phyloP scores from a whole-genome alignment of 2,888 invertebrate genomes.

The Anorthoa munda region DNA sequence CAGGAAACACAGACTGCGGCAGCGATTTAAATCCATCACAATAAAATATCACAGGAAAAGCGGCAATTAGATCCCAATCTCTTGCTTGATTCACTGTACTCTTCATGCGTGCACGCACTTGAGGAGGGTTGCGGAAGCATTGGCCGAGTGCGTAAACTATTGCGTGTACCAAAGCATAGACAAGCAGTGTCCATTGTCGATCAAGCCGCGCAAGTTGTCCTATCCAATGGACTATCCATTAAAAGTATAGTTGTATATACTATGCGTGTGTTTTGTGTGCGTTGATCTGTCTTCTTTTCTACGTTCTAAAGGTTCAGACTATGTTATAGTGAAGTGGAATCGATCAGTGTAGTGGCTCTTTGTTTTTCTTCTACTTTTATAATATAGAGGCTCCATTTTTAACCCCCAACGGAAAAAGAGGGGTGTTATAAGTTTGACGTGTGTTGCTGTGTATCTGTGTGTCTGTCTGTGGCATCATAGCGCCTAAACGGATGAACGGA shows the following conservation, averaged over 20 bases:
- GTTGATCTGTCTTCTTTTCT: background rate
- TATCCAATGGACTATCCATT: slow-evolving; percentile 22
- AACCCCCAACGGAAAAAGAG: too few relatives aligned
- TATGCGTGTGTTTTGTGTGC: slow-evolving; percentile 32
- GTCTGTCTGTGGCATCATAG: too few relatives aligned
- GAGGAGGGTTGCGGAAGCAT: slow-evolving; percentile 42
- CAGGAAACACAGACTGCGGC: too few relatives aligned
- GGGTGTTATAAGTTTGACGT: too few relatives aligned
- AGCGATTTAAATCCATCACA: too few relatives aligned
- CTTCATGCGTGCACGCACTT: slow-evolving; percentile 2
- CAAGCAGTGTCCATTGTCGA: slow-evolving; percentile 35
- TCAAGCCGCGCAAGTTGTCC: slow-evolving; percentile 45
- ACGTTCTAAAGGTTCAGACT: background rate
- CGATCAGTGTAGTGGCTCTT: too few relatives aligned
- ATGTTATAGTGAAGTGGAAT: slow-evolving; percentile 2
- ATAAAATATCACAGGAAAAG: too few relatives aligned
- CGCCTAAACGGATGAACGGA: too few relatives aligned
- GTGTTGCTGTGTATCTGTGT: too few relatives aligned
- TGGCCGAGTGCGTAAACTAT: slow-evolving; percentile 34
- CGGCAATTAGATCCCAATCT: slow-evolving; percentile 13
- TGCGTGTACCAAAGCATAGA: slow-evolving; percentile 43
- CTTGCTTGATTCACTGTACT: background rate
- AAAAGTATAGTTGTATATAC: slow-evolving; percentile 8
- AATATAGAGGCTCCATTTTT: too few relatives aligned
- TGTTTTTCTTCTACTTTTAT: background rate